phyloP scores from a whole-genome alignment of 2,113 vertebrate genomes.

The Pteronura brasiliensis region DNA sequence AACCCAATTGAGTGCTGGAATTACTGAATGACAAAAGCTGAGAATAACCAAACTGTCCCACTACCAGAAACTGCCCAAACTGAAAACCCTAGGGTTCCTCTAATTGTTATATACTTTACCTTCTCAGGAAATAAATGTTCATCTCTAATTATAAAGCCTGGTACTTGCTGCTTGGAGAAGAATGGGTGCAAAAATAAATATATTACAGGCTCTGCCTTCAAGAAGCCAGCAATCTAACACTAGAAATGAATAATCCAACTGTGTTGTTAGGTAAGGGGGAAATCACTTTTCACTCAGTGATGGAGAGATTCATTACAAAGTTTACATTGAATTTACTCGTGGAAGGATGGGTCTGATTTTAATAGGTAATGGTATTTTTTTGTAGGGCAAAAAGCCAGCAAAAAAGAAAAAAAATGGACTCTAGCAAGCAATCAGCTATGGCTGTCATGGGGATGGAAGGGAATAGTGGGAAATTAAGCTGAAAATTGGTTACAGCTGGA shows the following conservation, averaged over 20 bases:
- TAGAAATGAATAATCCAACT: not conserved
- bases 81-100: not conserved
- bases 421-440: not conserved
- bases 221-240: not conserved
- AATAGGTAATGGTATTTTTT: not conserved
- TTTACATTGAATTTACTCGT: not conserved
- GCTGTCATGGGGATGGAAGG: not conserved
- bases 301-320: not conserved
- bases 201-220: not conserved
- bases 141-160: not conserved
- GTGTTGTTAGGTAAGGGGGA: not conserved
- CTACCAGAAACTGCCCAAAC: not conserved
- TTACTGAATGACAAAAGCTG: not conserved
- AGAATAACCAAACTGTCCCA: not conserved
- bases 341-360: not conserved
- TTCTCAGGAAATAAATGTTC: not conserved
- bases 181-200: not conserved
- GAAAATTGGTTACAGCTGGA: not conserved
- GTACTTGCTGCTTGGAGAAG: not conserved
- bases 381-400: not conserved
- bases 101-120: not conserved
- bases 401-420: not conserved
- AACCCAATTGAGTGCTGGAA: not conserved
- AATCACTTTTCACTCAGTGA: not conserved
- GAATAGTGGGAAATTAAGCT: not conserved